Evolutionary conservation across 2,888 invertebrate species (phyloP).

Genomic region (Pogonocherus hispidulus): DNA sequence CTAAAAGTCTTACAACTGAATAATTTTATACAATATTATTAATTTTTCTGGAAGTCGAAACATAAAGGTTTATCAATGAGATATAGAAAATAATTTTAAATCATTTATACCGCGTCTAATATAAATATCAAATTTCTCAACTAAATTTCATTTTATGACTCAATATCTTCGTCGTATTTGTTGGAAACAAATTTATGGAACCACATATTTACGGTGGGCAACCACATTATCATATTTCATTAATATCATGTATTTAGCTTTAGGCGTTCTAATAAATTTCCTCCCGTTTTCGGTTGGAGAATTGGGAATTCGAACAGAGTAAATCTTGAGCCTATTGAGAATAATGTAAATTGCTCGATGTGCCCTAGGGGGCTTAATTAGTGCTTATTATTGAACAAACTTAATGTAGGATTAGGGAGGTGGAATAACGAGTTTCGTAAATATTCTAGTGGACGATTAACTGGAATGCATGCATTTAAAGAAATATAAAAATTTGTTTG

Average conservation of each 20-base stretch:
- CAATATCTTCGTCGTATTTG: not conserved
- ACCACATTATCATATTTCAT: not conserved
- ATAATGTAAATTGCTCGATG: conserved; percentile 1
- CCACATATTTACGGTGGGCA: not conserved
- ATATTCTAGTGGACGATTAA: not conserved
- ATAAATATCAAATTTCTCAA: no score
- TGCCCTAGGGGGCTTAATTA: conserved; percentile 1
- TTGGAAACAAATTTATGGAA: not conserved
- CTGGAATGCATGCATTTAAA: no score
- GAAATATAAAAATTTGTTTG: no score
- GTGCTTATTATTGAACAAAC: not conserved
- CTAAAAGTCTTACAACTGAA: no score
- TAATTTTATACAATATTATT: no score
- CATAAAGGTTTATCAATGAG: no score
- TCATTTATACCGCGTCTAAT: no score
- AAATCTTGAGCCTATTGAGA: conserved; percentile 13
- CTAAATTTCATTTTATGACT: not conserved
- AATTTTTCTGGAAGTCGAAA: no score
- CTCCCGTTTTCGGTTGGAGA: not conserved
- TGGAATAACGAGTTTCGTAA: not conserved
- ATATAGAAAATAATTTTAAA: no score
- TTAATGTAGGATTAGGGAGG: not conserved
- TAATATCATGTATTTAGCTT: not conserved
- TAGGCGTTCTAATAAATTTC: conserved; percentile 12
- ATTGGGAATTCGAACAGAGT: conserved; percentile 14